phyloP scores from a whole-genome alignment of 2,797 vertebrate species.

The Oophaga sylvatica region DNA sequence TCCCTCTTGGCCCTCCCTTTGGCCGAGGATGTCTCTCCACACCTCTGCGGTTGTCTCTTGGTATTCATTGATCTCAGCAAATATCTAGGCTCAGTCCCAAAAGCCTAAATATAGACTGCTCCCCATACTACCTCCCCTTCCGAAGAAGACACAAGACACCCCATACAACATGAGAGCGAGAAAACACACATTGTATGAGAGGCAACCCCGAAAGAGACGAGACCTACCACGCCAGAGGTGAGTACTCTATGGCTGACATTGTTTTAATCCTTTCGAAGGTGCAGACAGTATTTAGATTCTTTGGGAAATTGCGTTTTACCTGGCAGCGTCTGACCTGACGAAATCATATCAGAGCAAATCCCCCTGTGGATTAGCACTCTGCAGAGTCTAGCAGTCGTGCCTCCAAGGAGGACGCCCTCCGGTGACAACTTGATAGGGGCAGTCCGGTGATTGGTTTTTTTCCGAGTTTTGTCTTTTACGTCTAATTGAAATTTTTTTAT shows the following conservation, averaged over 20 bases:
- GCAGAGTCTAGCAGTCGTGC: background rate
- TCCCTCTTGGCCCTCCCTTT: conserved; percentile 17
- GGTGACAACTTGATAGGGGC: background rate
- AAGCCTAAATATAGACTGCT: conserved; percentile 46
- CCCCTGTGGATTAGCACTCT: conserved; percentile 19
- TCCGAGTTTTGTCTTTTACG: background rate
- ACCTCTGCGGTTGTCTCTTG: conserved; percentile 55
- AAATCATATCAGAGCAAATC: conserved; percentile 38
- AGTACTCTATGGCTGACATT: background rate
- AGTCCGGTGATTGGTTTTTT: background rate
- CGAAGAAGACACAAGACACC: conserved; percentile 19
- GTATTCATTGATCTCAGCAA: conserved; percentile 62
- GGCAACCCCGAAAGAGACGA: background rate
- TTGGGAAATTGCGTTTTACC: background rate
- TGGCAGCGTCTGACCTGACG: background rate
- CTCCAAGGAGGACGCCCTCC: background rate
- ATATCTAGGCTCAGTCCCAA: conserved; percentile 60
- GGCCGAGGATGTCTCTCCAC: conserved; percentile 53
- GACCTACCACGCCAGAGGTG: conserved; percentile 1
- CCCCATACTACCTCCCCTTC: conserved; percentile 36
- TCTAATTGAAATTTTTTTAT: background rate
- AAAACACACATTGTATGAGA: background rate
- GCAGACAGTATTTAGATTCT: background rate
- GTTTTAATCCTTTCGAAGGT: background rate
- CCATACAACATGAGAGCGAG: background rate